These are phyloP conservation scores for Pleuronectes platessa DNA, from an alignment of 2,113 vertebrate species.

Conservation along the genomic window DNA sequence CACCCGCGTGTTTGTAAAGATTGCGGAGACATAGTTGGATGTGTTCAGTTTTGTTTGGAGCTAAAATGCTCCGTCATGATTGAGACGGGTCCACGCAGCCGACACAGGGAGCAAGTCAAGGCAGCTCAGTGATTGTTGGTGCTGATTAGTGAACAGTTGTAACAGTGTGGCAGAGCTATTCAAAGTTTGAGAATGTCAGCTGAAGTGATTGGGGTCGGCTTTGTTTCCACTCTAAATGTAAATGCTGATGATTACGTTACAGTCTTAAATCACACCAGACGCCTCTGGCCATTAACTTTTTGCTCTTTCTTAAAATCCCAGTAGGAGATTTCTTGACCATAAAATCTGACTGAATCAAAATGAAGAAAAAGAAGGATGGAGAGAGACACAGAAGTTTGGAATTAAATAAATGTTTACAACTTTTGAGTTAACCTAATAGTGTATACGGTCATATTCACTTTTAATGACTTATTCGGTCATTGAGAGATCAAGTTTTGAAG, in stretches of 20 bases:
- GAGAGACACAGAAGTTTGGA: background rate
- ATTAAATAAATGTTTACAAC: no score
- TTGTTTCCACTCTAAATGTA: conserved; percentile 41
- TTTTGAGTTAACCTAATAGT: no score
- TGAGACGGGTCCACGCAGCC: background rate
- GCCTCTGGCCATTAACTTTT: conserved; percentile 34
- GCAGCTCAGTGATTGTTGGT: conserved; percentile 5
- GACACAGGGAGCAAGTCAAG: background rate
- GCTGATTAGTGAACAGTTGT: conserved; percentile 23
- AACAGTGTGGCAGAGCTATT: conserved; percentile 14
- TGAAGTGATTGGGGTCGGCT: conserved; percentile 2
- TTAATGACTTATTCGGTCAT: no score
- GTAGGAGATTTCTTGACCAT: background rate
- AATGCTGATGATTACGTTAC: conserved; percentile 33
- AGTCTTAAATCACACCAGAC: conserved; percentile 11
- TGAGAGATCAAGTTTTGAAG: no score
- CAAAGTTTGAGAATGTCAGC: conserved; percentile 38
- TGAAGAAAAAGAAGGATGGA: background rate
- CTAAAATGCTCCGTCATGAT: background rate
- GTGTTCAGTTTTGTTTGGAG: background rate
- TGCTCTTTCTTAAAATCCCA: conserved; percentile 30
- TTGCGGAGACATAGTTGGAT: background rate
- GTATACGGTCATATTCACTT: no score
- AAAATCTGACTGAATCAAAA: background rate
- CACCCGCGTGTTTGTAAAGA: conserved; percentile 17